A percentile compares a stretch with the other conserved stretches of the same genome.
Evolutionary conservation across 2,113 vertebrate species (phyloP).

Genomic region (Gobiocypris rarus): DNA sequence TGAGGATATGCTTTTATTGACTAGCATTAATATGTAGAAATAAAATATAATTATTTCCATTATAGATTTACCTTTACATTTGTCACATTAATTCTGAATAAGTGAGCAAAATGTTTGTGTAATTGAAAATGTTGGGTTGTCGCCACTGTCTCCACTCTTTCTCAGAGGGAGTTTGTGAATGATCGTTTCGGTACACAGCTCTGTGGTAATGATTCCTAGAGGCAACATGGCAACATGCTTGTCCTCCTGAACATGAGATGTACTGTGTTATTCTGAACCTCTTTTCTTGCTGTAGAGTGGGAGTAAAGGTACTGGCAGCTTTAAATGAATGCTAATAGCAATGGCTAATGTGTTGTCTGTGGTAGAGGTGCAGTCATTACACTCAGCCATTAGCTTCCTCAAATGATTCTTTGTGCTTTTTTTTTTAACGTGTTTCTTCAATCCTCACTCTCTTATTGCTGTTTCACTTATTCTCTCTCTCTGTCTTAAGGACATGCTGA

Average conservation of each 20-base stretch:
- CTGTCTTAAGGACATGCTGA: slow-evolving; percentile 89
- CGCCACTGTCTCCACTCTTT: neutral
- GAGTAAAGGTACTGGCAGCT: neutral
- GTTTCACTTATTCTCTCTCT: neutral
- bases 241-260: slow-evolving; percentile 11
- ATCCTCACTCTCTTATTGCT: neutral
- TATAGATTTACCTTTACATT: too few relatives aligned
- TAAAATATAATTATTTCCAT: too few relatives aligned
- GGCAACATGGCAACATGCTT: slow-evolving; percentile 9
- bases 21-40: too few relatives aligned
- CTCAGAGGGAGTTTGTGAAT: slow-evolving; percentile 3
- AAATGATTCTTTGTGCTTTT: neutral
- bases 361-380: slow-evolving; percentile 16
- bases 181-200: slow-evolving; percentile 22
- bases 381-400: neutral
- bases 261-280: neutral
- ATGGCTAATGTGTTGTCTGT: slow-evolving; percentile 14
- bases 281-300: neutral
- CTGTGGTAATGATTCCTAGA: slow-evolving; percentile 22
- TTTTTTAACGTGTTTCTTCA: neutral
- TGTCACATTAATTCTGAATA: too few relatives aligned
- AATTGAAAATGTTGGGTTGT: neutral
- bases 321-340: slow-evolving; percentile 28
- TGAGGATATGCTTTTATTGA: too few relatives aligned
- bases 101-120: neutral